phyloP scores from a whole-genome alignment of 2,113 vertebrate species.

The Gavia stellata region DNA sequence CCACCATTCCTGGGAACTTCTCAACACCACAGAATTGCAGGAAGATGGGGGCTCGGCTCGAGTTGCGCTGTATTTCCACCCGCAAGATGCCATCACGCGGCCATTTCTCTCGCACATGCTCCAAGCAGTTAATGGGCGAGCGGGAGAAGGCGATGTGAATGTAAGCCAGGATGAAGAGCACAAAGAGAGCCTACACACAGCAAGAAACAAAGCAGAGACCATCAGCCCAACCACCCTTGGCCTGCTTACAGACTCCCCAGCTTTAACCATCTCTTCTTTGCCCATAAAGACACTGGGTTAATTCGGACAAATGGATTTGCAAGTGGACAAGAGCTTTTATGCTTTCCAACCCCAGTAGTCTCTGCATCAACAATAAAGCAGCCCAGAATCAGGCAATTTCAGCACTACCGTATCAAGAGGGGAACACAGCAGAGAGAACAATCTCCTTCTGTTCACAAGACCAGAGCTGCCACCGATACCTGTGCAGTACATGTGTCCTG shows the following conservation, averaged over 20 bases:
- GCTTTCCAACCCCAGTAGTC: background rate
- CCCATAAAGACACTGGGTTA: background rate
- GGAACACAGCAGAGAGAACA: background rate
- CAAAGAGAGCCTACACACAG: conserved; percentile 83
- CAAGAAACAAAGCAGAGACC: background rate
- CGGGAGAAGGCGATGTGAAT: conserved; percentile 98
- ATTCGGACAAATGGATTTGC: rapidly evolving
- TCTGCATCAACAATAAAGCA: background rate
- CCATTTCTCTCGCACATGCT: conserved; percentile 93
- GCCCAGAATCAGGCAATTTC: background rate
- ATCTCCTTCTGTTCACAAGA: background rate
- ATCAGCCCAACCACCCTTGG: background rate
- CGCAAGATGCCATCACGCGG: conserved; percentile 90
- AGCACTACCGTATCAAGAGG: background rate
- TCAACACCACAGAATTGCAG: conserved; percentile 86
- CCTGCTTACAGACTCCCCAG: background rate
- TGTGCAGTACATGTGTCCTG: rapidly evolving
- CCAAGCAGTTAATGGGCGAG: conserved; percentile 93
- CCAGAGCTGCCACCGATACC: background rate
- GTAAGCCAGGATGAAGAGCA: conserved; percentile 96
- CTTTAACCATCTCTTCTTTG: background rate
- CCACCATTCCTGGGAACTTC: conserved; percentile 75
- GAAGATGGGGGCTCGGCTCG: conserved; percentile 86
- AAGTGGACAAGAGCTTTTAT: background rate
- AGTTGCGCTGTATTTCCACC: conserved; percentile 94